phyloP scores from a whole-genome alignment of 1,140 invertebrate genomes.

The Scaptomyza hsui region DNA sequence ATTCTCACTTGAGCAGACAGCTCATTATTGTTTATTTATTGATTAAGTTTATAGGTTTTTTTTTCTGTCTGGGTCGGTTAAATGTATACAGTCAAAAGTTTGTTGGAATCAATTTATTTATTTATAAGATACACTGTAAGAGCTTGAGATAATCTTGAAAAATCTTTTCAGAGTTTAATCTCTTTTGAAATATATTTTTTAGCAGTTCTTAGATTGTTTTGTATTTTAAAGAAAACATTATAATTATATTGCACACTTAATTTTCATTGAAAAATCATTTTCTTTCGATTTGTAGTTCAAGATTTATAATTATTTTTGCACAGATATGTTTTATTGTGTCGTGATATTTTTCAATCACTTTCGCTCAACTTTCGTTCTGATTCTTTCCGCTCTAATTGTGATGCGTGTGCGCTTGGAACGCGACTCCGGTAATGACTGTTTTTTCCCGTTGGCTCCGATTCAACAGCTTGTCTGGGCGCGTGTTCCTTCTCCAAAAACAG shows the following conservation, averaged over 20 bases:
- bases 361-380: slow-evolving; percentile 11
- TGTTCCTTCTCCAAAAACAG: slow-evolving; percentile 72
- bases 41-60: not conserved
- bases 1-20: not conserved
- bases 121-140: too few species aligned
- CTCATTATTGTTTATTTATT: not conserved
- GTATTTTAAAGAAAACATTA: too few species aligned
- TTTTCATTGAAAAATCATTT: too few species aligned
- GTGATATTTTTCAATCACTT: slow-evolving; percentile 9
- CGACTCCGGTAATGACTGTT: slow-evolving; percentile 72
- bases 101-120: not conserved
- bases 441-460: slow-evolving; percentile 57
- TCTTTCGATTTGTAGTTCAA: not conserved
- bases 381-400: slow-evolving; percentile 42
- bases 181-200: too few species aligned
- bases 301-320: not conserved
- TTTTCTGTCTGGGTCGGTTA: not conserved
- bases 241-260: too few species aligned
- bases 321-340: not conserved
- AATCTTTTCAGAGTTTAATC: too few species aligned
- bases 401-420: slow-evolving; percentile 63
- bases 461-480: slow-evolving; percentile 52
- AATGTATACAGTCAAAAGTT: too few species aligned
- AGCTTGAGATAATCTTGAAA: too few species aligned
- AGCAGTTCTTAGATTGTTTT: too few species aligned